Percentiles rank a stretch among this genome's conserved stretches.
Evolutionary conservation across 2,797 vertebrate genomes (phyloP).

Genomic region (Tangara arthus): DNA sequence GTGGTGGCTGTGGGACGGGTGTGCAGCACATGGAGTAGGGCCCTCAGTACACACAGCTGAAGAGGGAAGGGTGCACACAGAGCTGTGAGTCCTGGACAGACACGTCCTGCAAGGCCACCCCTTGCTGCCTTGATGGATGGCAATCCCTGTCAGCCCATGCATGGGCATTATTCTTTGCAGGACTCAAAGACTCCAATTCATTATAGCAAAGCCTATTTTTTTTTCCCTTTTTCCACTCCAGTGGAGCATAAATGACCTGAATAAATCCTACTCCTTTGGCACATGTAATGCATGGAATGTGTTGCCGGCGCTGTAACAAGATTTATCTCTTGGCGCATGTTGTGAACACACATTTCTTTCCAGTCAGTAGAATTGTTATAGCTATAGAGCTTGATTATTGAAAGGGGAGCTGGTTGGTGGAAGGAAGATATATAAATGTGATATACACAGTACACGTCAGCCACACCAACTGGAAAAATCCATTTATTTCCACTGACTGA

Average conservation of each 20-base stretch:
- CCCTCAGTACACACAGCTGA: not conserved
- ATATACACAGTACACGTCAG: conserved; percentile 43
- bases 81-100: not conserved
- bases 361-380: conserved; percentile 60
- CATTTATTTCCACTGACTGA: conserved; percentile 60
- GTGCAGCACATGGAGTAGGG: accelerated
- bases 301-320: conserved; percentile 42
- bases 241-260: conserved; percentile 61
- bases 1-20: accelerated
- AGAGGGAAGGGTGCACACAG: not conserved
- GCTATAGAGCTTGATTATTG: conserved; percentile 60
- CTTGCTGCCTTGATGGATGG: not conserved
- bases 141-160: not conserved
- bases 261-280: conserved; percentile 63
- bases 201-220: conserved; percentile 34
- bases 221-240: conserved; percentile 40
- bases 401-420: conserved; percentile 21
- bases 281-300: conserved; percentile 55
- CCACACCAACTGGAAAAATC: conserved; percentile 57
- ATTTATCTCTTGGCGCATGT: conserved; percentile 60
- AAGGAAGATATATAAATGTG: conserved; percentile 54
- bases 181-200: not conserved
- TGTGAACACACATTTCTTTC: conserved; percentile 64
- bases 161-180: conserved; percentile 8
- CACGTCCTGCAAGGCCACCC: not conserved